Percentiles rank a stretch among this genome's conserved stretches.
Evolutionary conservation across 1,140 invertebrate species (phyloP).

Genomic region (Solen grandis): DNA sequence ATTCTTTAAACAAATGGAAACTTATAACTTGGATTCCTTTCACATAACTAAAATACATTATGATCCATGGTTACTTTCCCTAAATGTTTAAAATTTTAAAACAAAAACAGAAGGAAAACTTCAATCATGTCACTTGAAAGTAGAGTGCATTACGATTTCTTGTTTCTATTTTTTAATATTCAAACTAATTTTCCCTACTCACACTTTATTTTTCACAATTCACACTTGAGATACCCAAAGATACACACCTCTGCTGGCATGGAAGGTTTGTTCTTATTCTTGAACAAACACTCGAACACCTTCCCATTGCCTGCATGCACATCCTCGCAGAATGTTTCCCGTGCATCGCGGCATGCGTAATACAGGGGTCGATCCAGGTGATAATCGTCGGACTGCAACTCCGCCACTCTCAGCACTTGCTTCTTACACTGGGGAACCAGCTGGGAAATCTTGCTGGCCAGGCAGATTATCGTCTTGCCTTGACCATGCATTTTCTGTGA

Average conservation of each 20-base stretch:
- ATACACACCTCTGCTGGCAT: slow-evolving; percentile 83
- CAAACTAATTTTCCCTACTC: not conserved
- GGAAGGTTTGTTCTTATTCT: slow-evolving; percentile 89
- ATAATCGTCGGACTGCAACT: slow-evolving; percentile 95
- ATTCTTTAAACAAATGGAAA: too few species aligned
- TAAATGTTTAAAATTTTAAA: not conserved
- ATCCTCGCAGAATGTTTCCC: slow-evolving; percentile 84
- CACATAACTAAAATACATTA: too few species aligned
- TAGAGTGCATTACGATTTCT: not conserved
- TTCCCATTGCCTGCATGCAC: slow-evolving; percentile 85
- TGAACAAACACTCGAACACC: slow-evolving; percentile 93
- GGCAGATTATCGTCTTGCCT: slow-evolving; percentile 91
- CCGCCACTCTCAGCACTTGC: slow-evolving; percentile 91
- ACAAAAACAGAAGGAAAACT: not conserved
- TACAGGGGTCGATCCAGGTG: slow-evolving; percentile 94
- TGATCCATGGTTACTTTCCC: not conserved
- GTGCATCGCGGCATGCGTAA: slow-evolving; percentile 93
- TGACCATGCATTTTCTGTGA: slow-evolving; percentile 85
- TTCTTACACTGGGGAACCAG: slow-evolving; percentile 84
- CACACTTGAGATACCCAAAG: not conserved
- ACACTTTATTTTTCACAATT: not conserved
- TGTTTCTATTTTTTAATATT: not conserved
- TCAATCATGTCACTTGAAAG: not conserved
- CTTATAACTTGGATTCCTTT: too few species aligned
- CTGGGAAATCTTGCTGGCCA: slow-evolving; percentile 85